These are phyloP conservation scores for Ramazzottius varieornatus DNA, from an alignment of 2,888 invertebrate genomes.

Conservation along the genomic window DNA sequence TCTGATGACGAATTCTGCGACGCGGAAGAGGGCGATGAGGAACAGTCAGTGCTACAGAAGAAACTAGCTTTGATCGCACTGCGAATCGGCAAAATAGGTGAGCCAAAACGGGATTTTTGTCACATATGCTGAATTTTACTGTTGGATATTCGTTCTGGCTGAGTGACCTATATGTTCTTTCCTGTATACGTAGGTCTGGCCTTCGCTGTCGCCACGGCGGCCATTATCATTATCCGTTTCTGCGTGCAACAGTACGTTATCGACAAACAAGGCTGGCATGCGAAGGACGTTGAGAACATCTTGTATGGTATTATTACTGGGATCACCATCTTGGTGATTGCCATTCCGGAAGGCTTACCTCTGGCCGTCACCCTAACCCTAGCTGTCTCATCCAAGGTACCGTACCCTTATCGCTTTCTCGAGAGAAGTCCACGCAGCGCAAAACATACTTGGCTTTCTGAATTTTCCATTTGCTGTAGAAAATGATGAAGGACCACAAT, in stretches of 20 bases:
- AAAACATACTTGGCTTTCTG: conserved; percentile 3
- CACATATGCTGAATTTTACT: too few species aligned
- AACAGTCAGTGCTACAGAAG: conserved; percentile 14
- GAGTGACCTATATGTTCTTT: too few species aligned
- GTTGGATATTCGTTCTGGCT: too few species aligned
- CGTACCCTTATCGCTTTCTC: too few species aligned
- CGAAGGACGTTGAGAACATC: conserved; percentile 8
- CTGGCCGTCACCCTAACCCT: conserved; percentile 22
- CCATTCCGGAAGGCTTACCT: conserved; percentile 25
- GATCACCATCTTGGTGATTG: conserved; percentile 10
- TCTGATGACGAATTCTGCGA: conserved; percentile 3
- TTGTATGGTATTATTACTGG: conserved; percentile 9
- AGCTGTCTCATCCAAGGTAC: conserved; percentile 10
- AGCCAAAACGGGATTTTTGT: neutral
- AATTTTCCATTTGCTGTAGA: conserved; percentile 13
- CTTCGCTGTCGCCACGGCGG: conserved; percentile 16
- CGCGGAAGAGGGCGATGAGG: conserved; percentile 5
- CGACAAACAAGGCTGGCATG: conserved; percentile 11
- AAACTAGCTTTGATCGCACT: conserved; percentile 17
- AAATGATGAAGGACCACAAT: conserved; percentile 30
- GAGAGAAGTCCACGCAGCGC: neutral
- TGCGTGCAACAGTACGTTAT: conserved; percentile 15
- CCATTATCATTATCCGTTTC: conserved; percentile 16
- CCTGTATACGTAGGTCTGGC: conserved; percentile 17
- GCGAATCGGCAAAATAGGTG: conserved; percentile 19